Percentiles rank a stretch among this genome's conserved stretches.
Evolutionary conservation across 1,140 invertebrate species (phyloP).

Genomic region (Cydia pomonella): DNA sequence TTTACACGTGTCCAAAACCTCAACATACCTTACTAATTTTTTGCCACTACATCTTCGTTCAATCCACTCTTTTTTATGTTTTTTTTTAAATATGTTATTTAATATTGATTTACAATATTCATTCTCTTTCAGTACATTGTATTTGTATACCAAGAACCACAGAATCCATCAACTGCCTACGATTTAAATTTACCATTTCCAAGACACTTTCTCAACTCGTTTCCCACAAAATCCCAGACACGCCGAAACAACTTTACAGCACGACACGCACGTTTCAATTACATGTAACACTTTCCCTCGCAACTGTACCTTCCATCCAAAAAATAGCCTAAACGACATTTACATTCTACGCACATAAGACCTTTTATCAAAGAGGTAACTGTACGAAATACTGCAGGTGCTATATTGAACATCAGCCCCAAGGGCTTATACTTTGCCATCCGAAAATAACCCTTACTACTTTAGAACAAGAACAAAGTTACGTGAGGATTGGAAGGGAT

Average conservation of each 20-base stretch:
- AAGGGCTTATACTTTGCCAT: not conserved
- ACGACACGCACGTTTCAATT: constrained; percentile 12
- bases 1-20: too few relatives aligned
- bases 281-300: constrained; percentile 7
- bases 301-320: not conserved
- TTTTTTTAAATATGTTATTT: too few relatives aligned
- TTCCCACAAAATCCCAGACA: constrained; percentile 8
- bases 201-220: constrained; percentile 1
- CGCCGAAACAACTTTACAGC: not conserved
- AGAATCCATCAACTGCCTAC: not conserved
- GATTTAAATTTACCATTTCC: not conserved
- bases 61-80: too few relatives aligned
- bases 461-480: not conserved
- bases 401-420: not conserved
- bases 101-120: not conserved
- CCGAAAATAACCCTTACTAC: not conserved
- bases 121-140: not conserved
- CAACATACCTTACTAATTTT: too few relatives aligned
- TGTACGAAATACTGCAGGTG: constrained; percentile 3
- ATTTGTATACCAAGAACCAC: not conserved
- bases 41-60: too few relatives aligned
- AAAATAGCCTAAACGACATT: not conserved
- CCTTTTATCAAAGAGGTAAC: not conserved
- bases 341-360: not conserved
- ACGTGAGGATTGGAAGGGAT: not conserved